Evolutionary conservation across 1,140 invertebrate genomes (phyloP), one percentile per base, ranked within the genome.

Genomic region (fruit fly (Drosophila melanogaster)): DNA sequence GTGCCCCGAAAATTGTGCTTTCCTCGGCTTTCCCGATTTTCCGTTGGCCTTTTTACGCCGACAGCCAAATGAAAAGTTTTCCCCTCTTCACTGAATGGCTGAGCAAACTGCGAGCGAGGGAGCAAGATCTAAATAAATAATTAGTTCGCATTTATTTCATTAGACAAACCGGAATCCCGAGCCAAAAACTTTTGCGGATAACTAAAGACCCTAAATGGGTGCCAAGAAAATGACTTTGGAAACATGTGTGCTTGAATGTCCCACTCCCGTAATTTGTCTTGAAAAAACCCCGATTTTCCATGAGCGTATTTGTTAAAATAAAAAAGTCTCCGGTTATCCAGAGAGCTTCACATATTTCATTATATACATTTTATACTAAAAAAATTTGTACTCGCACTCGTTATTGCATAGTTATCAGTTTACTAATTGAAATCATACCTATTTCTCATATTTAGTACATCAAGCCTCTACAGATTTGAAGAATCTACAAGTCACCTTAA

Each of bases 111-210:
- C 26, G 17, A 50, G 33, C n/a, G 17, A 57, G 44, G 10, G 12
- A 64, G 50, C 66, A 26, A 70, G 67, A 70, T 70, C 67, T 70
- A 70, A 70, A 70, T 70, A 70, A 70, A 70, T 70, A 70, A 70
- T 70, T 70, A 70, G 67, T 57, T 70, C 41, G 67, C 67, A 70
- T 70, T 70, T 70, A 69, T 70, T 70, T 69, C 66, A 70, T 70
- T 70, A 57, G 64, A 47, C 61, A 47, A 49, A 15, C 62, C 59
- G 43, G 60, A 60, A 64, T 61, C 38, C 40, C 38, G 40, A 35
- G 7, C 17, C 54, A 61, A 44, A 64, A 54, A 54, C 60, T 64
- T 61, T 54, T 43, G 35, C 54, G 40, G 59, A 62, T 62, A 62
- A 59, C 59, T 62, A 59, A 62, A 62, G 54, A 43, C 59, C 59